A percentile compares a stretch with the other conserved stretches of the same genome.
These are phyloP conservation scores for Cebus imitator DNA, from an alignment of 2,113 vertebrate species.

Conservation along the genomic window DNA sequence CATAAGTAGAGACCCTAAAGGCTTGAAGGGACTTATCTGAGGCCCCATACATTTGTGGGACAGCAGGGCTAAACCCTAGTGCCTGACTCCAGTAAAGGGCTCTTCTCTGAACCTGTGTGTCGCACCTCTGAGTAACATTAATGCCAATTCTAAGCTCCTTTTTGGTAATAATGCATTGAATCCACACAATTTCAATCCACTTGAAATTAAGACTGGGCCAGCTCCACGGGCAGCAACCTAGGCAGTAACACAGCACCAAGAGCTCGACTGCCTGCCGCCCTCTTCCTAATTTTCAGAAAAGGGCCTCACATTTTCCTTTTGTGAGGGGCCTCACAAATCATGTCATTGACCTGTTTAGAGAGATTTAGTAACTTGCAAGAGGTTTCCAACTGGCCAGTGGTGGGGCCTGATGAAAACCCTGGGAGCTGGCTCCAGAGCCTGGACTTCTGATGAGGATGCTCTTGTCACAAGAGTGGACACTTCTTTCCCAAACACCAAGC, in stretches of 20 bases:
- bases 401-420: neutral
- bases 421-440: neutral
- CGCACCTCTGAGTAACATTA: neutral
- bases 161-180: neutral
- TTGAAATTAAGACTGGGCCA: neutral
- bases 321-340: neutral
- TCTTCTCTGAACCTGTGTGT: neutral
- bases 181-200: neutral
- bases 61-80: too few relatives aligned
- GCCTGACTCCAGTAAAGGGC: too few relatives aligned
- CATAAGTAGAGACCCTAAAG: neutral
- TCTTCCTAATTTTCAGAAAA: neutral
- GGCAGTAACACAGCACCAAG: too few relatives aligned
- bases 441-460: neutral
- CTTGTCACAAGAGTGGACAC: neutral
- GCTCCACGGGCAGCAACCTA: neutral
- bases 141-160: neutral
- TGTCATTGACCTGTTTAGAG: neutral
- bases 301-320: neutral
- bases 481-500: neutral
- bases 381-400: neutral
- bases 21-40: neutral
- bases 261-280: rapidly evolving
- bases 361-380: neutral
- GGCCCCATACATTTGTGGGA: neutral